Evolutionary conservation across 1,140 invertebrate genomes (phyloP).

Genomic region (Pogonus chalceus): DNA sequence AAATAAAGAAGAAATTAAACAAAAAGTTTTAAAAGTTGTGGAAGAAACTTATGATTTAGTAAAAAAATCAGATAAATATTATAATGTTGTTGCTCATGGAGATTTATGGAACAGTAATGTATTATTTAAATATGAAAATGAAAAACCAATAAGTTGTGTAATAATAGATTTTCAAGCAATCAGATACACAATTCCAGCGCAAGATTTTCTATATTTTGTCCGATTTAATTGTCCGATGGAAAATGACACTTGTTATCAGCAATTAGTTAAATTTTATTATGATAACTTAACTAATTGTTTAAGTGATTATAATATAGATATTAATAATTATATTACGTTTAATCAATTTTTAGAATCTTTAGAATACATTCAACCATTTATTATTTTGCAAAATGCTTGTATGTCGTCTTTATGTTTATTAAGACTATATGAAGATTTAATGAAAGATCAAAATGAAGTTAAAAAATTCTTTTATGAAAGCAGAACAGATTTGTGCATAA

Average conservation of each 20-base stretch:
- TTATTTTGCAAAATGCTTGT: background rate
- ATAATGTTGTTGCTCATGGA: slow-evolving; percentile 49
- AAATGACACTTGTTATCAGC: background rate
- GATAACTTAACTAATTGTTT: background rate
- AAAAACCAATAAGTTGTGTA: slow-evolving; percentile 36
- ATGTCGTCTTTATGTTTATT: background rate
- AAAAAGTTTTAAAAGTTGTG: slow-evolving; percentile 23
- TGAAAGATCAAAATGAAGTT: background rate
- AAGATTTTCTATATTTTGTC: slow-evolving; percentile 40
- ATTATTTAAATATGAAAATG: slow-evolving; percentile 43
- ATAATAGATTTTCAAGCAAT: slow-evolving; percentile 50
- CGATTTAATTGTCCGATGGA: background rate
- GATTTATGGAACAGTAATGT: slow-evolving; percentile 54
- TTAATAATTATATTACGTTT: background rate
- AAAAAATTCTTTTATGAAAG: background rate
- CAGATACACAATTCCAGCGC: slow-evolving; percentile 43
- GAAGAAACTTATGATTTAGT: slow-evolving; percentile 23
- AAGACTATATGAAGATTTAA: background rate
- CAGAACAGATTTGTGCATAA: background rate
- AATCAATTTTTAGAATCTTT: background rate
- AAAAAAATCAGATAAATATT: slow-evolving; percentile 25
- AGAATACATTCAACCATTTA: background rate
- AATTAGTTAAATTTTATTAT: background rate
- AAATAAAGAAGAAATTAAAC: background rate
- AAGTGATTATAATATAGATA: background rate